phyloP scores from a whole-genome alignment of 2,888 invertebrate genomes.

The Steinernema carpocapsae region DNA sequence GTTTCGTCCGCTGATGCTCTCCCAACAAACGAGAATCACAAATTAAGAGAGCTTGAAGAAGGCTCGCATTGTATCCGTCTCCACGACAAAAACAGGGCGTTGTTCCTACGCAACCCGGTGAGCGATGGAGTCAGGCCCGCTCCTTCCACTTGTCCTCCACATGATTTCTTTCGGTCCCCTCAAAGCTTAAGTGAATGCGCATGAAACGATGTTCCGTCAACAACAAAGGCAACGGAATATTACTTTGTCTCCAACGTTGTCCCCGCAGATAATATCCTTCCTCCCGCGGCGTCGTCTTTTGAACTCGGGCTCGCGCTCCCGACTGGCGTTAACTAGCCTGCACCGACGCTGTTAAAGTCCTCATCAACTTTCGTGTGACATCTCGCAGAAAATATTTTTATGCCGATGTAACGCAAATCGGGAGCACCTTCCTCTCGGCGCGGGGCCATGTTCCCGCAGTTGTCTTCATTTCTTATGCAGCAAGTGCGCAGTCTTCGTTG shows the following conservation, averaged over 20 bases:
- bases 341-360: background rate
- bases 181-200: background rate
- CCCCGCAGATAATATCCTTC: background rate
- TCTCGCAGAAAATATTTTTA: constrained; percentile 1
- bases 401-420: constrained; percentile 2
- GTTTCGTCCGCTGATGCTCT: too few species aligned
- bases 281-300: too few species aligned
- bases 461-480: constrained; percentile 24
- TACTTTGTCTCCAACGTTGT: constrained; percentile 21
- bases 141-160: background rate
- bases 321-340: constrained; percentile 4
- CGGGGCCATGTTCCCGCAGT: too few species aligned
- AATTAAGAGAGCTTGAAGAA: background rate
- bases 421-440: constrained; percentile 2
- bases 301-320: too few species aligned
- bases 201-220: constrained; percentile 4
- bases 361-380: background rate
- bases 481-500: background rate
- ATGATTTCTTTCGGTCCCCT: background rate
- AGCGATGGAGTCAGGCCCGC: background rate
- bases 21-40: too few species aligned
- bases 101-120: background rate
- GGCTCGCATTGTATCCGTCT: constrained; percentile 13
- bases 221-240: constrained; percentile 19
- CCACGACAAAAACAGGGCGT: background rate